These are phyloP conservation scores for Apostichopus japonicus DNA, from an alignment of 35 echinoderm and acorn worm genomes.

Conservation along the genomic window DNA sequence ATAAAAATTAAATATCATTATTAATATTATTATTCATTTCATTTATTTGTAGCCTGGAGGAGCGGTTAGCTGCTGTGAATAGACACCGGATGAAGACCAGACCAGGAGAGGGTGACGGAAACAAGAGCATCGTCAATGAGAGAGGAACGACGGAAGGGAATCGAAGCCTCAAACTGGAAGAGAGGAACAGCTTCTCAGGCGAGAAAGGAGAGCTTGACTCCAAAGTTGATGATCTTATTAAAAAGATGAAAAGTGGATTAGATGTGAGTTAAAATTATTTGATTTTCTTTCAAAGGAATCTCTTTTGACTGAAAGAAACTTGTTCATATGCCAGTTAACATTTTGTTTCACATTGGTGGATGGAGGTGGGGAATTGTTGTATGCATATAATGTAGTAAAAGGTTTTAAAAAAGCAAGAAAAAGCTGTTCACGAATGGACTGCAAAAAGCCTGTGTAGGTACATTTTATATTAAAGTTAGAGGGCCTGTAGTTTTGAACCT, in stretches of 20 bases:
- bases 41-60: slow-evolving; percentile 58
- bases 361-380: too few species aligned
- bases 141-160: not conserved
- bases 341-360: too few species aligned
- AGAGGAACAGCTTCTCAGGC: not conserved
- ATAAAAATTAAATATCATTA: too few species aligned
- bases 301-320: too few species aligned
- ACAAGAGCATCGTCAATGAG: not conserved
- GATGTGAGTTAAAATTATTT: slow-evolving; percentile 64
- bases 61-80: slow-evolving; percentile 68
- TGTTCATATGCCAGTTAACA: too few species aligned
- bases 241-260: slow-evolving; percentile 83
- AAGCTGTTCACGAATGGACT: not conserved
- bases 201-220: slow-evolving; percentile 49
- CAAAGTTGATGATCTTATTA: slow-evolving; percentile 72
- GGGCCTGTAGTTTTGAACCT: too few species aligned
- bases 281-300: too few species aligned
- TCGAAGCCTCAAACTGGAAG: not conserved
- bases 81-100: not conserved
- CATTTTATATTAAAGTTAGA: too few species aligned
- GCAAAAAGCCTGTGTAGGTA: too few species aligned
- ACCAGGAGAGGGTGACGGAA: not conserved
- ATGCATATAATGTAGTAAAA: too few species aligned
- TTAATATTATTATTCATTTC: not conserved
- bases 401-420: too few species aligned